phyloP scores from a whole-genome alignment of 2,797 vertebrate species.

The Ibycter americanus region DNA sequence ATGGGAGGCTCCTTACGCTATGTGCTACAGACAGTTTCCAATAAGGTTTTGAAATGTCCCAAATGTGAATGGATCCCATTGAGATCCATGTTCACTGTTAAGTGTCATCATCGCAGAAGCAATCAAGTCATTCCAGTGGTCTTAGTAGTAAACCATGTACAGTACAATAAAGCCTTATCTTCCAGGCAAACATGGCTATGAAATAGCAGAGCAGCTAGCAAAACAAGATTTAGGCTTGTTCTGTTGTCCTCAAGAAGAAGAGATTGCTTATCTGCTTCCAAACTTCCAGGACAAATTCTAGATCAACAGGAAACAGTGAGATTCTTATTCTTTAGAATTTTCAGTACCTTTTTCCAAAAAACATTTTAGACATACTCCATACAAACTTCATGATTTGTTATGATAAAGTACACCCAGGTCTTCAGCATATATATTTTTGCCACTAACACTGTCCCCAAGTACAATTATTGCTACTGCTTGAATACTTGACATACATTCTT shows the following conservation, averaged over 20 bases:
- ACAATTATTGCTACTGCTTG: neutral
- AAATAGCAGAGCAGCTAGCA: neutral
- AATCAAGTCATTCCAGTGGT: neutral
- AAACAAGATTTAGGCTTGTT: neutral
- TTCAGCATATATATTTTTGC: neutral
- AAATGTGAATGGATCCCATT: neutral
- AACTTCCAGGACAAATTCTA: neutral
- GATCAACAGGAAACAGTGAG: neutral
- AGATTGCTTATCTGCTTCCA: neutral
- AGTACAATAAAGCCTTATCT: neutral
- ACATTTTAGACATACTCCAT: neutral
- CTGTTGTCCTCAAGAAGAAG: neutral
- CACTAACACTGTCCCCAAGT: neutral
- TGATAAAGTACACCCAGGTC: neutral
- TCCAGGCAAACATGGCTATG: neutral
- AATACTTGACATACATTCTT: neutral
- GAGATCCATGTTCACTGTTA: rapidly evolving
- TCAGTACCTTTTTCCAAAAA: neutral
- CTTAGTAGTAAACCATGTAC: neutral
- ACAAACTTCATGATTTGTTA: neutral
- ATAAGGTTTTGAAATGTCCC: neutral
- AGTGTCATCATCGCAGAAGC: neutral
- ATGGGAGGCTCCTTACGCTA: neutral
- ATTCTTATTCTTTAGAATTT: neutral
- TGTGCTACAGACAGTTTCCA: neutral